Evolutionary conservation across 2,113 vertebrate genomes (phyloP).

Genomic region (Channa argus): DNA sequence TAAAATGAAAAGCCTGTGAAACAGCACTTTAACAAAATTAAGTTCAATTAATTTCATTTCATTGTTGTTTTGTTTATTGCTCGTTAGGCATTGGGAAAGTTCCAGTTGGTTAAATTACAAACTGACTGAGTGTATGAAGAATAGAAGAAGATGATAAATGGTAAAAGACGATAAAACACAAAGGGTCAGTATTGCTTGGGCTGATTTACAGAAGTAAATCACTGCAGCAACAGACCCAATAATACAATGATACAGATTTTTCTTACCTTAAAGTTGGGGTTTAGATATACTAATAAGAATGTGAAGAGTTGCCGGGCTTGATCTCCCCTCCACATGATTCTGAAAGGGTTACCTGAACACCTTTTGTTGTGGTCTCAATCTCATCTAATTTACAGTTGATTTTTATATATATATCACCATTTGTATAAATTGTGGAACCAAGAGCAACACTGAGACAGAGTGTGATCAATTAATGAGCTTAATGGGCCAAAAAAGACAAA

Average conservation of each 20-base stretch:
- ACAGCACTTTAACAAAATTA: background rate
- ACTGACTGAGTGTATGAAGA: too few relatives aligned
- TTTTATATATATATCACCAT: too few relatives aligned
- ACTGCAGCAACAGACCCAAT: background rate
- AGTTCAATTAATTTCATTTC: background rate
- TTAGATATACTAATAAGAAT: background rate
- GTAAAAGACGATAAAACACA: constrained; percentile 2
- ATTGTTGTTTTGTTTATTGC: background rate
- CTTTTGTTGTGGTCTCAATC: too few relatives aligned
- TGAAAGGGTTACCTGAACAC: too few relatives aligned
- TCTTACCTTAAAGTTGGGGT: too few relatives aligned
- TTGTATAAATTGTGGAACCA: too few relatives aligned
- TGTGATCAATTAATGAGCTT: too few relatives aligned
- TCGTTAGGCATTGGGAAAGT: background rate
- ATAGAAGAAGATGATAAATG: background rate
- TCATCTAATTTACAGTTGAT: too few relatives aligned
- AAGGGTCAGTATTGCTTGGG: background rate
- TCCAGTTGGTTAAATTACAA: background rate
- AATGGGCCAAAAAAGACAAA: too few relatives aligned
- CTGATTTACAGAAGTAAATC: background rate
- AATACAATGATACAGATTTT: background rate
- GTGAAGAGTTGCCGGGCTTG: background rate
- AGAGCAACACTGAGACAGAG: too few relatives aligned
- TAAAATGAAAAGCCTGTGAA: background rate
- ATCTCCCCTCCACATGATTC: too few relatives aligned